A percentile compares a stretch with the other conserved stretches of the same genome.
phyloP scores from a whole-genome alignment of 1,140 invertebrate genomes.

The Megalonaias nervosa region DNA sequence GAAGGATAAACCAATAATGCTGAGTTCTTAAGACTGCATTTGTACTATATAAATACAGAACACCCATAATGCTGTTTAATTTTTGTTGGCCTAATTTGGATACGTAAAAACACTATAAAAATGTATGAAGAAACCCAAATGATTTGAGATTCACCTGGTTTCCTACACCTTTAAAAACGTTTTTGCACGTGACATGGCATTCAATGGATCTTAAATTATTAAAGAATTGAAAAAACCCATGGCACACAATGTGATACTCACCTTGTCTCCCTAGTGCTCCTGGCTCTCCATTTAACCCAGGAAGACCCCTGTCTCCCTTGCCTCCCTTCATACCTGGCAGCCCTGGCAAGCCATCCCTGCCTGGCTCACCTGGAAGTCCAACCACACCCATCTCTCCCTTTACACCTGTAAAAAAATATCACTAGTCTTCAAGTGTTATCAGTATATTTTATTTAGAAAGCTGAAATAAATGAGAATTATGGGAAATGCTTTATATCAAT shows the following conservation, averaged over 20 bases:
- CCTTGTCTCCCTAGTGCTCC: slow-evolving; percentile 54
- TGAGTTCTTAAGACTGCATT: too few relatives aligned
- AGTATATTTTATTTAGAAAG: neutral
- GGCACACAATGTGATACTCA: slow-evolving; percentile 22
- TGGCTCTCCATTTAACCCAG: slow-evolving; percentile 52
- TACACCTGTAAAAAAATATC: slow-evolving; percentile 37
- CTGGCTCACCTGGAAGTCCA: slow-evolving; percentile 57
- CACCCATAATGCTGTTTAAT: too few relatives aligned
- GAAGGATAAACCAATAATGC: too few relatives aligned
- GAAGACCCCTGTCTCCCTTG: slow-evolving; percentile 50
- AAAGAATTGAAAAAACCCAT: neutral
- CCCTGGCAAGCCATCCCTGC: slow-evolving; percentile 54
- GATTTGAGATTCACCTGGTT: too few relatives aligned
- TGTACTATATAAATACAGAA: too few relatives aligned
- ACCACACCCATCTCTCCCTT: slow-evolving; percentile 55
- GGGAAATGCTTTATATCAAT: neutral
- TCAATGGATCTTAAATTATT: too few relatives aligned
- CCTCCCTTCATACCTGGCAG: slow-evolving; percentile 42
- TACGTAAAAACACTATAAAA: too few relatives aligned
- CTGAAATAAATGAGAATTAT: neutral
- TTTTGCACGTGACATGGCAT: too few relatives aligned
- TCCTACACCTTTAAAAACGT: too few relatives aligned
- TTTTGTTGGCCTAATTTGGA: too few relatives aligned
- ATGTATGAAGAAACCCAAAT: too few relatives aligned
- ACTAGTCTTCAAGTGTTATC: neutral